Evolutionary conservation across 2,888 invertebrate species (phyloP).

Genomic region (Melanostoma mellinum): DNA sequence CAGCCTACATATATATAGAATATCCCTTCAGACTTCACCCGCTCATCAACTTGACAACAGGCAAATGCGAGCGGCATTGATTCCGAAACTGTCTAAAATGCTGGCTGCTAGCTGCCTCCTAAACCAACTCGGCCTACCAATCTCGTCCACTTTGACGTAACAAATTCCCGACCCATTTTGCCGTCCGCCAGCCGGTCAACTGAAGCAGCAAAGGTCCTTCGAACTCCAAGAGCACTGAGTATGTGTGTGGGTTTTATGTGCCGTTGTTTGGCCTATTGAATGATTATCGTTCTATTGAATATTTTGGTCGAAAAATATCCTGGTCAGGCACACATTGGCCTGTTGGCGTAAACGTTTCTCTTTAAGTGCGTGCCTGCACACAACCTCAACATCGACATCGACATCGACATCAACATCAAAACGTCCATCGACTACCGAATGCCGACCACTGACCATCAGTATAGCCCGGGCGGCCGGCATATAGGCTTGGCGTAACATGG

Average conservation of each 20-base stretch:
- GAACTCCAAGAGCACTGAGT: constrained; percentile 14
- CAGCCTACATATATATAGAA: constrained; percentile 26
- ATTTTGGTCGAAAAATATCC: constrained; percentile 56
- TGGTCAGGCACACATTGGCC: constrained; percentile 39
- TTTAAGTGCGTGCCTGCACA: constrained; percentile 30
- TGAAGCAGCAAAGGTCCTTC: constrained; percentile 27
- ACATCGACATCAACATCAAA: background rate
- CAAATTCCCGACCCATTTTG: constrained; percentile 47
- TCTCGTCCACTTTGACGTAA: constrained; percentile 9
- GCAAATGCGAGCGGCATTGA: constrained; percentile 45
- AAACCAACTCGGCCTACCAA: background rate
- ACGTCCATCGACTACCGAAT: too few relatives aligned
- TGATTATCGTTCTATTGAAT: constrained; percentile 72
- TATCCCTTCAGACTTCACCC: constrained; percentile 25
- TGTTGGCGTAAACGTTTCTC: constrained; percentile 46
- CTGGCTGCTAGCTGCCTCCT: constrained; percentile 2
- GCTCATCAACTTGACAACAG: constrained; percentile 32
- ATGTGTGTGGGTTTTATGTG: constrained; percentile 59
- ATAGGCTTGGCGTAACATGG: too few relatives aligned
- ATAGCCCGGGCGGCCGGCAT: background rate
- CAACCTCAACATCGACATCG: constrained; percentile 11
- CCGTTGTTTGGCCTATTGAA: constrained; percentile 62
- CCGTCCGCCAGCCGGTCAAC: background rate
- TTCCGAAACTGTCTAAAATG: constrained; percentile 57
- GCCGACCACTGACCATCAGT: too few relatives aligned